phyloP scores from a whole-genome alignment of 2,113 vertebrate genomes.

The Ascaphus truei region DNA sequence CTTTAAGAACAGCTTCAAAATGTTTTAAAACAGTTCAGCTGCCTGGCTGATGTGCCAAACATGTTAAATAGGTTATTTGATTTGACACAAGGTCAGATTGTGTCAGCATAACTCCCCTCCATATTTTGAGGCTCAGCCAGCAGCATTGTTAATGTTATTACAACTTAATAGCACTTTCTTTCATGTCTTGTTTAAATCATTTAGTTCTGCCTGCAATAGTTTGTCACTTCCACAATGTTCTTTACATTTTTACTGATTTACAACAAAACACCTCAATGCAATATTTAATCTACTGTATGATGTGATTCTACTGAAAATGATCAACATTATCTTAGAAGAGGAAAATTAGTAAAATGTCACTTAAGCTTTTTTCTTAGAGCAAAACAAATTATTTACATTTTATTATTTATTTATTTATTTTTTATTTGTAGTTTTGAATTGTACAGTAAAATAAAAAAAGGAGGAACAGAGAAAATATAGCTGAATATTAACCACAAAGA shows the following conservation, averaged over 20 bases:
- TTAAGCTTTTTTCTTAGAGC: not conserved
- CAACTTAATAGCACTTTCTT: conserved; percentile 28
- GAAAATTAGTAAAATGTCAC: not conserved
- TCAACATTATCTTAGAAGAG: not conserved
- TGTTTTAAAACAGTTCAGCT: conserved; percentile 31
- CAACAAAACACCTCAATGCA: conserved; percentile 13
- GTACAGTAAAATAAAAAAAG: no score
- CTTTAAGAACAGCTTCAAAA: conserved; percentile 33
- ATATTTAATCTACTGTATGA: not conserved
- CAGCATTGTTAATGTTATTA: conserved; percentile 30
- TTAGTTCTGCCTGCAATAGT: conserved; percentile 4
- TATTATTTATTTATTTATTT: no score
- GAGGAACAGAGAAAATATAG: no score
- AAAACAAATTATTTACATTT: not conserved
- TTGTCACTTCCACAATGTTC: conserved; percentile 13
- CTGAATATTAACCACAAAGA: no score
- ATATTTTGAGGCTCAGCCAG: conserved; percentile 26
- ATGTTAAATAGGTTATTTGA: conserved; percentile 30
- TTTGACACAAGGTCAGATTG: conserved; percentile 36
- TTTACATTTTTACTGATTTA: not conserved
- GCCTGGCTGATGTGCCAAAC: conserved; percentile 35
- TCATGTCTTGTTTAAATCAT: conserved; percentile 19
- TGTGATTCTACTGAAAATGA: not conserved
- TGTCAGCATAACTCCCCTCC: conserved; percentile 28
- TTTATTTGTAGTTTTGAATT: no score